Base-by-base conservation (phyloP, 1,140 invertebrate species). In the Drosophila sulfurigaster region DNA sequence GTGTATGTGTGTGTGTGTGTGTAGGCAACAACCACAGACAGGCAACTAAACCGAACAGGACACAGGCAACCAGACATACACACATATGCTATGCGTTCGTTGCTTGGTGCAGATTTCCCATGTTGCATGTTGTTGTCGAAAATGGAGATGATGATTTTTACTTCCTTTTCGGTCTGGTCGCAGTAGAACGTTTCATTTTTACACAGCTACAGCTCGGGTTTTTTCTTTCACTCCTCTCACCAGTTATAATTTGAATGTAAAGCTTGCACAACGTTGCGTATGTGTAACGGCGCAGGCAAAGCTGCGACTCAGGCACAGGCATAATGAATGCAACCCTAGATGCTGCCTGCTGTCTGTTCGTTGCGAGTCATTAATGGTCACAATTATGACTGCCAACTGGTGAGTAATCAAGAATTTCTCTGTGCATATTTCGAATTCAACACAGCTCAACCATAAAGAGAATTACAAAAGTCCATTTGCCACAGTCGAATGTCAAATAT, bases 61-160 rank as follows among this genome's bases (percentile, higher is more conserved):
- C 35, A 60, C 35, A 62, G 46, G 35, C 64, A 58, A 30, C 30
- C 20, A 48, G 30, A 35, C 51, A 70, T 28, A 46, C 2, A 32
- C 41, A 63, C 46, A 64, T 74, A 45, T 15, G 51, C 8, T 56
- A 52, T 15, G 38, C 20, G 13, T 49, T 32, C 11, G 75, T 43
- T 54, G 75, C 48, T 54, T 20, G 45, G 59, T 62, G 54, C 77
- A 82, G 66, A 86, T 86, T 79, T 88, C 65, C 72, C 82, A 79
- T 71, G 79, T 70, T 74, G 69, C 82, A 88, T 73, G 79, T 78
- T 69, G 66, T 45, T 56, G 41, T 75, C 79, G 54, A 66, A 72
- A 82, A 66, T 72, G 71, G 63, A 75, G 71, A 67, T 67, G 64
- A 68, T 73, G 51, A 54, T 64, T 62, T 60, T 54, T 48, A 49